These are phyloP conservation scores for Tromatobia lineatoria DNA, from an alignment of 2,888 invertebrate species.

Conservation along the genomic window DNA sequence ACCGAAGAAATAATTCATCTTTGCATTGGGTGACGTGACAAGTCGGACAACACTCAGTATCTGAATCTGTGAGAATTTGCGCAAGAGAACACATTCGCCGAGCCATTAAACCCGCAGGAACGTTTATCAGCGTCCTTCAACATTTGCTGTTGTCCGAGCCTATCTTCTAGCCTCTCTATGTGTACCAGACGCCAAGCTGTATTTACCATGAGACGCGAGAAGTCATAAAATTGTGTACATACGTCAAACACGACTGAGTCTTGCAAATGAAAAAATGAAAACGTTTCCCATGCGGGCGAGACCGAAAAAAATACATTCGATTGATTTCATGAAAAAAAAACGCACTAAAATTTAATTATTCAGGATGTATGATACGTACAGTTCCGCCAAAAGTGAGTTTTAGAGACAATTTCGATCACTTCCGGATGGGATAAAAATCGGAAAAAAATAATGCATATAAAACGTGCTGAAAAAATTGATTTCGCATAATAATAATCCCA, in stretches of 20 bases:
- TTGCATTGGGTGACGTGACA: not conserved
- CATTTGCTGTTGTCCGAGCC: not conserved
- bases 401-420: too few relatives aligned
- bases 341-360: not conserved
- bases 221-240: conserved; percentile 20
- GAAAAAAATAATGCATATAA: too few relatives aligned
- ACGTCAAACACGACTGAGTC: conserved; percentile 10
- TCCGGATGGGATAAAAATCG: too few relatives aligned
- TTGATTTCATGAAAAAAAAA: not conserved
- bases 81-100: conserved; percentile 25
- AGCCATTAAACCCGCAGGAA: conserved; percentile 53
- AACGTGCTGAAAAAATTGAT: too few relatives aligned
- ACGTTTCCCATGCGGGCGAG: not conserved
- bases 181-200: not conserved
- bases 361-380: too few relatives aligned
- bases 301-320: too few relatives aligned
- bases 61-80: conserved; percentile 32
- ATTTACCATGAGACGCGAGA: conserved; percentile 2
- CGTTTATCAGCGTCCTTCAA: conserved; percentile 53
- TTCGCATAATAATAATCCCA: too few relatives aligned
- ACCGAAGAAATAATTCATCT: conserved; percentile 2
- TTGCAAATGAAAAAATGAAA: not conserved
- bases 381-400: too few relatives aligned
- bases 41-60: not conserved
- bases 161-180: not conserved